Evolutionary conservation across 2,113 vertebrate genomes (phyloP).

Genomic region (Coregonus clupeaformis): DNA sequence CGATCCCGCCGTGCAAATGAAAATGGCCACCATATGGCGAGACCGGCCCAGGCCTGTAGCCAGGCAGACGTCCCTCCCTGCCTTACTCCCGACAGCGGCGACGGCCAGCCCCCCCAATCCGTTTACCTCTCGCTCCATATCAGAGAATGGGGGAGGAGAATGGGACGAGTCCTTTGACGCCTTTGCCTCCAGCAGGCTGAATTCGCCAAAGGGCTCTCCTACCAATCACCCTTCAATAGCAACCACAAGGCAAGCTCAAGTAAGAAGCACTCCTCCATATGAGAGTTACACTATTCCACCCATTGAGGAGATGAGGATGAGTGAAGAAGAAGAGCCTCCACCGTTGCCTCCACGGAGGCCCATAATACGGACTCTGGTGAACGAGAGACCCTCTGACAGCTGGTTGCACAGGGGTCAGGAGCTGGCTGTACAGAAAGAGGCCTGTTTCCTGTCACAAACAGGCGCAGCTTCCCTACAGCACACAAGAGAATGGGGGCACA

Average conservation of each 20-base stretch:
- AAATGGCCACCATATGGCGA: conserved; percentile 52
- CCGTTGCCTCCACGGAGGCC: conserved; percentile 67
- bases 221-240: conserved; percentile 33
- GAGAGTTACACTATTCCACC: conserved; percentile 5
- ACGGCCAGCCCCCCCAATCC: conserved; percentile 7
- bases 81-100: conserved; percentile 53
- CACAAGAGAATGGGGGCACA: conserved; percentile 54
- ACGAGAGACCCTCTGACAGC: conserved; percentile 65
- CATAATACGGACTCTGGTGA: conserved; percentile 45
- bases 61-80: conserved; percentile 71
- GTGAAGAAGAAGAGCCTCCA: conserved; percentile 58
- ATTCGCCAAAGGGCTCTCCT: conserved; percentile 55
- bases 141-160: conserved; percentile 60
- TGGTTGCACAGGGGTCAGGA: conserved; percentile 76
- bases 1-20: conserved; percentile 42
- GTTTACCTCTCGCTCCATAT: conserved; percentile 54
- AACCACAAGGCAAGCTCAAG: conserved; percentile 28
- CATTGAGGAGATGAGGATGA: conserved; percentile 26
- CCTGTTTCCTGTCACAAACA: conserved; percentile 72
- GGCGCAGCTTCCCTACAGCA: conserved; percentile 69
- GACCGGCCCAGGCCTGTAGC: conserved; percentile 66
- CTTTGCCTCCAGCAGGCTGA: conserved; percentile 86
- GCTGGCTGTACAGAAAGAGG: conserved; percentile 75
- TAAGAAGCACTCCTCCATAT: conserved; percentile 16
- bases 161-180: conserved; percentile 88